Evolutionary conservation across 2,888 invertebrate genomes (phyloP).

Genomic region (Drosophila percnosoma): DNA sequence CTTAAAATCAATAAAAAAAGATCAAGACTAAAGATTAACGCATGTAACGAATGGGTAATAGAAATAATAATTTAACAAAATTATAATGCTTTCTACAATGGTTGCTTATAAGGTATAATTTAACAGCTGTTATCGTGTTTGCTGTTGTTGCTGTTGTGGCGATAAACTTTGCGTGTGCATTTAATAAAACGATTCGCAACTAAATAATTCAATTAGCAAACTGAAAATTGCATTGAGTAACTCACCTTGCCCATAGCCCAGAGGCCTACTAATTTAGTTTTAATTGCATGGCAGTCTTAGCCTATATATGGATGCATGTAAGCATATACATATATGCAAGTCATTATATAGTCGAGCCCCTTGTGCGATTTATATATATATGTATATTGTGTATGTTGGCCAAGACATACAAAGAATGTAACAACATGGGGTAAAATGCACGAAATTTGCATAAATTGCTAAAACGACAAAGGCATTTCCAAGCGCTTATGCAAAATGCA

Average conservation of each 20-base stretch:
- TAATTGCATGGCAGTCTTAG: conserved; percentile 73
- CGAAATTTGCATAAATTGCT: conserved; percentile 79
- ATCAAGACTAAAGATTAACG: neutral
- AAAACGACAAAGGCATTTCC: conserved; percentile 78
- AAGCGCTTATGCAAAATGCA: conserved; percentile 81
- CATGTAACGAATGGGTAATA: neutral
- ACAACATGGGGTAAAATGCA: conserved; percentile 78
- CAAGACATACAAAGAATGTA: conserved; percentile 73
- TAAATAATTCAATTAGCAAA: conserved; percentile 77
- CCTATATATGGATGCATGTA: conserved; percentile 10
- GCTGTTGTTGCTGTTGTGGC: conserved; percentile 1
- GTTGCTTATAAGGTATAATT: conserved; percentile 42
- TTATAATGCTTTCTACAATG: neutral
- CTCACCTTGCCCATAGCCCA: conserved; percentile 50
- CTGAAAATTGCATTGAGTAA: conserved; percentile 48
- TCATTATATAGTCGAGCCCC: conserved; percentile 2
- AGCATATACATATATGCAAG: conserved; percentile 4
- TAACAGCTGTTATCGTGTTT: neutral
- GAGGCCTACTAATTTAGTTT: conserved; percentile 80
- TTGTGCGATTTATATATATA: neutral
- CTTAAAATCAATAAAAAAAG: conserved; percentile 12
- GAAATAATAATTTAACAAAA: neutral
- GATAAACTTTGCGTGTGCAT: conserved; percentile 49
- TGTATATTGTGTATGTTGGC: conserved; percentile 32
- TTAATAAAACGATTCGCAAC: conserved; percentile 63